Evolutionary conservation across 2,113 vertebrate genomes (phyloP), one percentile per base, ranked within the genome.

Genomic region (Pleuronectes platessa): DNA sequence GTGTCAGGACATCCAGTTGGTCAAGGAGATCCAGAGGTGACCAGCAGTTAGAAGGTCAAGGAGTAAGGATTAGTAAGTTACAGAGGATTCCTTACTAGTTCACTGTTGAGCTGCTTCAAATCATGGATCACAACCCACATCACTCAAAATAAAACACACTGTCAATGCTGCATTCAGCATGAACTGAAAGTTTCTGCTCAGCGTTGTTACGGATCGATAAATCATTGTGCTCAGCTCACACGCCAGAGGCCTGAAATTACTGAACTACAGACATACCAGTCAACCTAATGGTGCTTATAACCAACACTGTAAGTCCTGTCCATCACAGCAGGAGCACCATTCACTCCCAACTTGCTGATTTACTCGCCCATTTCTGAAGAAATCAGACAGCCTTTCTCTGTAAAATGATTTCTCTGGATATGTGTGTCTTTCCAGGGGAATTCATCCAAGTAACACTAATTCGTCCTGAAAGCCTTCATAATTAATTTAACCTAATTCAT

Each of bases 401-500:
- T 61, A 23, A 77, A 76, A 71, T 31, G 5, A 66, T 71, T 81
- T 61, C 45, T 59, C 56, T 37, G 9, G 35, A 37, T 37, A 37
- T 56, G 37, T 64, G 18, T 10, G 31, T 56, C 45, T 61, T 62
- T 74, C 26, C 45, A 17, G 55, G 49, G 62, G 60, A 81, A 75
- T 63, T 40, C 56, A 17, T 23, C 27, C 45, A 55, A 75, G 66
- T 68, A 62, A 71, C 61, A 65, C 47, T 56, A 53, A 84, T 76
- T 82, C 75, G 62, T 74, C 62, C 67, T 20, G 26, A 78, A 87
- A 79, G 69, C 62, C 55, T 61, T 82, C 66, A 71, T 67, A 79
- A 84, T 87, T 74, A 84, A 64, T 84, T 65, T 15, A 76, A 69
- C 63, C 37, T 68, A 76, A 81, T 84, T 64, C 78, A 84, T 79